These are phyloP conservation scores for Neosalanx taihuensis DNA, from an alignment of 2,797 vertebrate species.

Conservation along the genomic window DNA sequence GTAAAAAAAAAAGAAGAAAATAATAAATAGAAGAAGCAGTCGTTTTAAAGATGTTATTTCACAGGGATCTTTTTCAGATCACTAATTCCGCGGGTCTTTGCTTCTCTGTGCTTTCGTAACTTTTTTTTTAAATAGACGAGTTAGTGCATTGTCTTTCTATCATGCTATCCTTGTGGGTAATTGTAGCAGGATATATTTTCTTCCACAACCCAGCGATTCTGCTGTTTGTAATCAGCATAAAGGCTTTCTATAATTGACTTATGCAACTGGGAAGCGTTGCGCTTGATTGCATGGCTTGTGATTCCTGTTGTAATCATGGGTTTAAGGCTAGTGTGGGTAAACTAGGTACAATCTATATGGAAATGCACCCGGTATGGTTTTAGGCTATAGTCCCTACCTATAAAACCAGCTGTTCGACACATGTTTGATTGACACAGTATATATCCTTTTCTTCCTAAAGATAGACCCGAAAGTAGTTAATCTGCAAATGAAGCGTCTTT, in stretches of 20 bases:
- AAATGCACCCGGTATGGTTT: slow-evolving; percentile 45
- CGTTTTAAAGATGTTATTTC: not conserved
- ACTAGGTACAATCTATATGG: slow-evolving; percentile 53
- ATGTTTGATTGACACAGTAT: not conserved
- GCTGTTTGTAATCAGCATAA: not conserved
- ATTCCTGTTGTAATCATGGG: slow-evolving; percentile 36
- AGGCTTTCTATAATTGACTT: slow-evolving; percentile 1
- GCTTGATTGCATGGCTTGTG: slow-evolving; percentile 6
- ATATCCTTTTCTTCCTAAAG: slow-evolving; percentile 6
- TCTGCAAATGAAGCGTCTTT: not conserved
- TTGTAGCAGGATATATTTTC: not conserved
- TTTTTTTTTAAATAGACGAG: not conserved
- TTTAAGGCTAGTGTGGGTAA: slow-evolving; percentile 15
- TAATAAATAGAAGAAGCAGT: not conserved
- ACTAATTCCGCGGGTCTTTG: not conserved
- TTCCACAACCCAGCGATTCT: slow-evolving; percentile 8
- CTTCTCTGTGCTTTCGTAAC: no score
- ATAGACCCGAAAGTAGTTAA: slow-evolving; percentile 1
- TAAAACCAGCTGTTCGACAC: not conserved
- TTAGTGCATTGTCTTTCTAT: not conserved
- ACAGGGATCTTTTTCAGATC: not conserved
- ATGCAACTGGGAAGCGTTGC: not conserved
- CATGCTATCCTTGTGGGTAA: not conserved
- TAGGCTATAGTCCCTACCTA: slow-evolving; percentile 11
- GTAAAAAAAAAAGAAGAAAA: not conserved